Base-by-base conservation (phyloP, 2,797 vertebrate genomes). In the Arnoldichthys spilopterus region DNA sequence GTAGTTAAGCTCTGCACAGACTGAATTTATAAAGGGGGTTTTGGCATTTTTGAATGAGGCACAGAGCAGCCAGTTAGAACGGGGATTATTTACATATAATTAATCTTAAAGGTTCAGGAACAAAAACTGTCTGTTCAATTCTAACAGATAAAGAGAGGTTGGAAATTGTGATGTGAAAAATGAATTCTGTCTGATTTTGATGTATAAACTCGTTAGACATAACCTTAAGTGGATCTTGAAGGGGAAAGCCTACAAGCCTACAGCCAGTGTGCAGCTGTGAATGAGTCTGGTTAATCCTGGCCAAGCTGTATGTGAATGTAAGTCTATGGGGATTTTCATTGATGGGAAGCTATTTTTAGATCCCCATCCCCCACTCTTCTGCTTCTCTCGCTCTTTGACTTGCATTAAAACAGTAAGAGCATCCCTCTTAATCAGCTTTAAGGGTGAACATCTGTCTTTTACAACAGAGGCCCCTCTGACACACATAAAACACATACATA, bases 391-490 rank as follows among this genome's bases (percentile, higher is more conserved):
- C 34, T 80, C 47, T 74, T 61, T 69, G 62, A 64, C 28, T 84
- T 83, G 58, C 15, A 83, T 77, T 82, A 78, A 87, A 88, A 78
- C 66, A 85, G 77, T 80, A 73, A 71, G 77, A 81, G 85, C 85
- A 87, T 90, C 83, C 78, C 84, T 85, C 86, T 75, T 89, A 88
- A 87, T 88, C 86, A 84, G 58, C 80, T 87, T 86, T 85, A 67
- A 87, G 81, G 82, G 20, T 63, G 61, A 63, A 83, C 77, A 89
- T 91, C 84, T 90, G 83, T 74, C n/a, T n/a, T n/a, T n/a, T n/a
- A n/a, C n/a, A 66, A 64, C 78, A 32, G 37, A 26, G 32, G 47
- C 16, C 26, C 18, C 37, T 43, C 3, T 78, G 71, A 61, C 7
- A 75, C 40, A 30, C 49, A 78, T 26, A 72, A 8, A 49, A 24